These are phyloP conservation scores for Rhinogobio ventralis DNA, from an alignment of 2,797 vertebrate species.

Conservation along the genomic window DNA sequence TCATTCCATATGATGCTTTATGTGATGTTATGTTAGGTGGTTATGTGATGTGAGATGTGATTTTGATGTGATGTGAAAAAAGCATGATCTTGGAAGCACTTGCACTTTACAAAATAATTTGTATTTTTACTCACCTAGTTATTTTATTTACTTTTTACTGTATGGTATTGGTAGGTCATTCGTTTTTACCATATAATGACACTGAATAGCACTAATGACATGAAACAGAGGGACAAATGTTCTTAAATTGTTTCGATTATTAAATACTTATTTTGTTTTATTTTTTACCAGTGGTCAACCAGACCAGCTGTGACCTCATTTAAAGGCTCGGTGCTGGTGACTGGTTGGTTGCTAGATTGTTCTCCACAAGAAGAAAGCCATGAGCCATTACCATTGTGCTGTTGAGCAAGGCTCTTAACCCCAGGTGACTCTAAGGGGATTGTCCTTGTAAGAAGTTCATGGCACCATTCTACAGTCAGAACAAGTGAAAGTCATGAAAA, in stretches of 20 bases:
- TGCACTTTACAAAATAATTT: not conserved
- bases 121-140: not conserved
- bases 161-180: not conserved
- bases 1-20: no score
- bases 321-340: not conserved
- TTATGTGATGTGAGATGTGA: no score
- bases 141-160: not conserved
- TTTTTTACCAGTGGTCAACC: not conserved
- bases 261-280: not conserved
- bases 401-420: constrained; percentile 15
- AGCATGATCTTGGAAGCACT: not conserved
- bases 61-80: no score
- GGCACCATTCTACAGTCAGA: not conserved
- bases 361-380: not conserved
- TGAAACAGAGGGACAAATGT: not conserved
- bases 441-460: constrained; percentile 20
- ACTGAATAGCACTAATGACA: not conserved
- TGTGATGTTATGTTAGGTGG: no score
- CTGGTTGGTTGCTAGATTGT: not conserved
- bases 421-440: not conserved
- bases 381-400: not conserved
- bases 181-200: not conserved
- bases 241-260: no score
- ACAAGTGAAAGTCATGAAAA: constrained; percentile 16
- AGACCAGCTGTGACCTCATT: not conserved